phyloP scores from a whole-genome alignment of 2,888 invertebrate genomes.

The Aphidoletes aphidimyza region DNA sequence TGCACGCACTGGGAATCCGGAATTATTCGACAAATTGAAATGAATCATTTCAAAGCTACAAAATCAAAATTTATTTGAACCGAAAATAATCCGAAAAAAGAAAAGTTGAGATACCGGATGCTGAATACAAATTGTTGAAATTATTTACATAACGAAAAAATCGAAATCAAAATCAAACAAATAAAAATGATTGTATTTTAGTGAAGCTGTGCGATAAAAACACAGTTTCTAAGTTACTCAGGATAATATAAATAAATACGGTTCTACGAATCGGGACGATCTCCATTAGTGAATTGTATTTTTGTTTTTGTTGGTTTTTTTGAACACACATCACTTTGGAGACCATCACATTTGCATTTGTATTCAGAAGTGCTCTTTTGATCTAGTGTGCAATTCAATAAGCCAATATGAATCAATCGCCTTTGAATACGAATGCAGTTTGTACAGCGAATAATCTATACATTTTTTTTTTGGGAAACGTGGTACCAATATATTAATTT shows the following conservation, averaged over 20 bases:
- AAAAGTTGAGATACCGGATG: not conserved
- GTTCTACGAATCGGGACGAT: not conserved
- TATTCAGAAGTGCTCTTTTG: not conserved
- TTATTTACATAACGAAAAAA: conserved; percentile 44
- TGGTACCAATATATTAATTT: conserved; percentile 33
- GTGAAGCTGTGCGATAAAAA: not conserved
- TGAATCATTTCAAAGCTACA: not conserved
- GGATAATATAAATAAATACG: conserved; percentile 1
- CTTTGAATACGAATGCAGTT: conserved; percentile 20
- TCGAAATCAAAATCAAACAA: conserved; percentile 49
- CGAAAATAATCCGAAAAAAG: not conserved
- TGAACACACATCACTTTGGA: not conserved
- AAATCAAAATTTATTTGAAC: not conserved
- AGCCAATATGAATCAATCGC: not conserved
- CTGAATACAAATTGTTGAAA: not conserved
- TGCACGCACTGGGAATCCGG: not conserved
- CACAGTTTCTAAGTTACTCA: conserved; percentile 46
- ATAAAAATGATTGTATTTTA: conserved; percentile 20
- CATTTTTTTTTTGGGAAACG: not conserved
- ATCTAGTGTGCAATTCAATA: not conserved
- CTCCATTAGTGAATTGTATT: not conserved
- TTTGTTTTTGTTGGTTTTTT: not conserved
- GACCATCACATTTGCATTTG: not conserved
- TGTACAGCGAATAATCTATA: not conserved
- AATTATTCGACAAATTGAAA: not conserved